These are phyloP conservation scores for Eurois occulta DNA, from an alignment of 2,888 invertebrate species.

Conservation along the genomic window DNA sequence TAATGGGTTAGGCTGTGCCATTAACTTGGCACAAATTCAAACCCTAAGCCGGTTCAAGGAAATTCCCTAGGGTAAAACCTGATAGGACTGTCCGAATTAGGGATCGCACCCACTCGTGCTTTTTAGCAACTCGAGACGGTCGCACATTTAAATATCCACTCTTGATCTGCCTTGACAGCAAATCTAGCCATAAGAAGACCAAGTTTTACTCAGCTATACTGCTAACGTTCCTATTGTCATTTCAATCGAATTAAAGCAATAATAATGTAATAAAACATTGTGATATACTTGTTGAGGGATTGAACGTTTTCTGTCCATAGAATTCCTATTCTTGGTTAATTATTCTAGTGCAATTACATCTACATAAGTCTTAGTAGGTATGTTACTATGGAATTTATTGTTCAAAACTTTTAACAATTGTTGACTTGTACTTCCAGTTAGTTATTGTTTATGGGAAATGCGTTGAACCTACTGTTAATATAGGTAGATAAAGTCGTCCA, in stretches of 20 bases:
- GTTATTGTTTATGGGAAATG: constrained; percentile 31
- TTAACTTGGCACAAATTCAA: background rate
- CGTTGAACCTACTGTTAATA: background rate
- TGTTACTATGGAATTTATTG: constrained; percentile 40
- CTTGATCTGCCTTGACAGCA: constrained; percentile 31
- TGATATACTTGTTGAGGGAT: constrained; percentile 65
- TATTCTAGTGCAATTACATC: constrained; percentile 59
- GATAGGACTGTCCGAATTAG: background rate
- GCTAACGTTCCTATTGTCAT: constrained; percentile 57
- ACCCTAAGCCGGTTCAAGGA: background rate
- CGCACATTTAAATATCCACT: constrained; percentile 1
- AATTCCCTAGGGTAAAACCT: too few species aligned
- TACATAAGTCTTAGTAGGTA: constrained; percentile 29
- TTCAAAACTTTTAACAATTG: constrained; percentile 47
- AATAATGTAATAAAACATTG: constrained; percentile 59
- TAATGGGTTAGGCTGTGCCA: background rate
- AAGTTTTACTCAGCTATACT: constrained; percentile 48
- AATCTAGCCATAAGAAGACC: constrained; percentile 52
- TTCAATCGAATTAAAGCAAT: constrained; percentile 59
- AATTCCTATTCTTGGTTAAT: constrained; percentile 47
- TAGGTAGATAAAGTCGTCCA: background rate
- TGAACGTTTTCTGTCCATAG: constrained; percentile 62
- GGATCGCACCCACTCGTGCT: background rate
- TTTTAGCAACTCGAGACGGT: background rate
- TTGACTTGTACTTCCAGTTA: constrained; percentile 51